Base-by-base conservation (phyloP, 2,888 invertebrate genomes). In the Spilosoma lubricipeda region DNA sequence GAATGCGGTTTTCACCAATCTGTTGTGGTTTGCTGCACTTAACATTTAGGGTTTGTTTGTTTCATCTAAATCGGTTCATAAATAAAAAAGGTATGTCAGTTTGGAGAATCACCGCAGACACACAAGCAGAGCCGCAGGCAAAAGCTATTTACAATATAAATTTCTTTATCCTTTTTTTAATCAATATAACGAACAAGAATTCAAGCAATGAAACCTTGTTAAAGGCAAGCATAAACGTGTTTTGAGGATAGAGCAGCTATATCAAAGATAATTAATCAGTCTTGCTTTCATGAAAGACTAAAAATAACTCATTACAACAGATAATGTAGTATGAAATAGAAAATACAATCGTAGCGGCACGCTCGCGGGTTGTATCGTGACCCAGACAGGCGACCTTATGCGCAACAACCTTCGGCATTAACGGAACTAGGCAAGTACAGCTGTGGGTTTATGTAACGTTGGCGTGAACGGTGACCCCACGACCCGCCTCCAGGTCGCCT, bases 341-440 rank as follows among this genome's bases (percentile, higher is more conserved):
- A 81, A 79, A 82, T 74, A 76, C 70, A 79, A 72, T 71, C 79
- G 80, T 86, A 82, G 82, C 80, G 71, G 77, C 79, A 78, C 80
- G 78, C 72, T 77, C 71, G 59, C 70, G 69, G 80, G 45, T 76
- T 67, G 82, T 80, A 82, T 86, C 88, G 90, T 91, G 91, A 91
- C 92, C 91, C 88, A 91, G 91, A 90, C 90, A 77, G 83, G 75
- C 91, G 92, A 93, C 93, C 92, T 93, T 92, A 92, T 90, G 88
- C 90, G 90, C 88, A 90, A 87, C 91, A 93, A 92, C 93, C 94
- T 94, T 94, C 92, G 89, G 88, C 88, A 89, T 91, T 89, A 90
- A 91, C 91, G 90, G 92, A 92, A 92, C 89, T 89, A 82, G 85
- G 88, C 85, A 86, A 87, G 86, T 87, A 87, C 77, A 77, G 80